phyloP scores from a whole-genome alignment of 2,888 invertebrate species.

The Sphaerophoria taeniata region DNA sequence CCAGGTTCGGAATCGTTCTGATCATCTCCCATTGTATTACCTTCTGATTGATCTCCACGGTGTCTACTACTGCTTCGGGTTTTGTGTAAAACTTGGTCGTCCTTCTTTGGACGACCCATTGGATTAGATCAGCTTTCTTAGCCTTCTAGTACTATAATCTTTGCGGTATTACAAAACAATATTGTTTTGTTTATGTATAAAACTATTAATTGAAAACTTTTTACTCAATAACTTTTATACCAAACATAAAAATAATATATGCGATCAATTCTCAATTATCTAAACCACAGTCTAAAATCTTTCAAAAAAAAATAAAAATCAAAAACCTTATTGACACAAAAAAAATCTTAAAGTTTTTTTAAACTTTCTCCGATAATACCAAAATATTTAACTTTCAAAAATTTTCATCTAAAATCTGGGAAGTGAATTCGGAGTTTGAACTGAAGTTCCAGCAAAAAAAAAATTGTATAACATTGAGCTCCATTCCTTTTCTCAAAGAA shows the following conservation, averaged over 20 bases:
- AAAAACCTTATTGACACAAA: background rate
- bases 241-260: no score
- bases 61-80: no score
- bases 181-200: background rate
- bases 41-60: no score
- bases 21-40: no score
- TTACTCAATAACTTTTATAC: no score
- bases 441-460: background rate
- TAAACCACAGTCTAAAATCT: no score
- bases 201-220: background rate
- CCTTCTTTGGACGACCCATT: background rate
- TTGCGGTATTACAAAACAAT: constrained; percentile 26
- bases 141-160: no score
- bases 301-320: no score
- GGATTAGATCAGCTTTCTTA: constrained; percentile 3
- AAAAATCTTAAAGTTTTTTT: background rate
- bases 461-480: background rate
- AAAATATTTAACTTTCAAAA: background rate
- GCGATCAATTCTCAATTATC: no score
- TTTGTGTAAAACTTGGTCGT: no score
- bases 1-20: no score
- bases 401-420: constrained; percentile 3
- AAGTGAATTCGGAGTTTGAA: background rate
- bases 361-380: background rate
- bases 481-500: constrained; percentile 3